Base-by-base conservation (phyloP, 1,140 invertebrate species). In the Drosophila nigromelanica region DNA sequence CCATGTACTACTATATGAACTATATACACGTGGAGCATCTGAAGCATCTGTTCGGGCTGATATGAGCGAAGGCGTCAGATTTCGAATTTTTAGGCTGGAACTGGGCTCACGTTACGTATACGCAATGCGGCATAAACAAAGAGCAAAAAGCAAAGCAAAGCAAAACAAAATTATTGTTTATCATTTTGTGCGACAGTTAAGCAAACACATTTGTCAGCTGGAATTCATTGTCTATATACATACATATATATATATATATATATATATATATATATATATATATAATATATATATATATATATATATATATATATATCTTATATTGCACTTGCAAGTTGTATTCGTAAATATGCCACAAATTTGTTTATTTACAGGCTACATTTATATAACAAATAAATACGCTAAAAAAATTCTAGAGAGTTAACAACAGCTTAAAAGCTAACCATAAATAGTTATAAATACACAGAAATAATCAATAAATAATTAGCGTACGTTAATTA, bases 341-440 rank as follows among this genome's bases (percentile, higher is more conserved):
- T 21, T 5, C n/a, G 10, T 58, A 58, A 18, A 21, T 81, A 76
- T 81, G 78, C 70, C 78, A 81, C 79, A 78, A 70, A 64, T 63
- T 33, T 62, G 64, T 89, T 89, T 89, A 89, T 89, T 89, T 89
- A 89, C 83, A 87, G 58, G 55, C 58, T 73, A 89, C 7, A 35
- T 35, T 8, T 10, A 35, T 35, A 35, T 66, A 71, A 75, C 68
- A 76, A 39, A 51, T 62, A 37, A 64, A 40, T 67, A 24, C 42
- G 21, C 69, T 71, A 86, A 60, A 27, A 55, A 83, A 68, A 21
- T 67, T 39, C 69, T 76, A 39, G 51, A 42, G 61, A 86, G 67
- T 86, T 86, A 86, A 86, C 72, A 86, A 86, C 82, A 18, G 72
- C 72, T 52, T 82, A 78, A 39, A 51, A 60, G 27, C 67, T 78